Conservation (phyloP, 2,888 invertebrate species). For the Neoascia interrupta region DNA sequence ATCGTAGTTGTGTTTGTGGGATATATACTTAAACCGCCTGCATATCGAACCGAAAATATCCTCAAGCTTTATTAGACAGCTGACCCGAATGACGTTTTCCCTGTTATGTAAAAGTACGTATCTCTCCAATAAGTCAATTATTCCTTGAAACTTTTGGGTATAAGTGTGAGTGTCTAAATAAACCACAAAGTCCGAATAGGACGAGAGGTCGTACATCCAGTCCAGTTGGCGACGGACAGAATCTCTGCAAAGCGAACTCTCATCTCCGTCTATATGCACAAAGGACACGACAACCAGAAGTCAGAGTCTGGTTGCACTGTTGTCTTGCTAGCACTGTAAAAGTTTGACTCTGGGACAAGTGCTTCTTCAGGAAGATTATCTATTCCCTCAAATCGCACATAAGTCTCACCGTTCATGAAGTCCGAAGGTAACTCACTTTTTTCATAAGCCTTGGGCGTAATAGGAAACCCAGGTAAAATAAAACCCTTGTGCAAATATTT, state of each 20-base stretch:
- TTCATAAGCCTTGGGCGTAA: slow-evolving; percentile 82
- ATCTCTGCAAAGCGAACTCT: background rate
- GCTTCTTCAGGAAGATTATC: background rate
- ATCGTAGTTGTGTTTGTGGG: slow-evolving; percentile 44
- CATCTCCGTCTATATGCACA: background rate
- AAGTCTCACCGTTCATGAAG: background rate
- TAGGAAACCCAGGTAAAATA: slow-evolving; percentile 84
- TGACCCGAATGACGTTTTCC: slow-evolving; percentile 35
- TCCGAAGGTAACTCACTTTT: slow-evolving; percentile 49
- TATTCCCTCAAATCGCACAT: too few relatives aligned
- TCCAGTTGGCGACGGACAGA: slow-evolving; percentile 16
- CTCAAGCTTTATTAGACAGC: slow-evolving; percentile 24
- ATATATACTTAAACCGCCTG: slow-evolving; percentile 33
- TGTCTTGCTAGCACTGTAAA: background rate
- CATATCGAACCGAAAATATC: background rate
- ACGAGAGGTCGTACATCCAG: slow-evolving; percentile 15
- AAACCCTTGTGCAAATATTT: slow-evolving; percentile 83
- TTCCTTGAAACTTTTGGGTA: background rate
- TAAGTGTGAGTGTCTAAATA: slow-evolving; percentile 17
- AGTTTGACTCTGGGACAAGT: background rate
- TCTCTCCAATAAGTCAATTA: slow-evolving; percentile 17
- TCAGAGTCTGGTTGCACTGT: background rate
- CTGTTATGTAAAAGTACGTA: slow-evolving; percentile 17
- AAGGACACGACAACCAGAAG: background rate
- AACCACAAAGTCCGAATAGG: slow-evolving; percentile 18